Evolutionary conservation across 2,113 vertebrate species (phyloP).

Genomic region (Phylloscopus trochilus): DNA sequence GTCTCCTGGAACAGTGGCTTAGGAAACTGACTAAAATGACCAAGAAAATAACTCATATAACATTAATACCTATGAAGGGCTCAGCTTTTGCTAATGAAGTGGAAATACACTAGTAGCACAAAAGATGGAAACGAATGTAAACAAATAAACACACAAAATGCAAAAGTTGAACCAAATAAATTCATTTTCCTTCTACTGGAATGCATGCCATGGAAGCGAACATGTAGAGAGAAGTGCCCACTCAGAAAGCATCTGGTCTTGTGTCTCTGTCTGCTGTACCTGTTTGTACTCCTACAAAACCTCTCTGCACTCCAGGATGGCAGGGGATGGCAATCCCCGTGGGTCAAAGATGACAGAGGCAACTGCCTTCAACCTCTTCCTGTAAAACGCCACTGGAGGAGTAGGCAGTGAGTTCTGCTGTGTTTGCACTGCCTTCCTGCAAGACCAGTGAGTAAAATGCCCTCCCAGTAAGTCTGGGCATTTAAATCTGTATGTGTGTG

Average conservation of each 20-base stretch:
- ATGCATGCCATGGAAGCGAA: neutral
- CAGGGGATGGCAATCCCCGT: neutral
- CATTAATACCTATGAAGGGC: neutral
- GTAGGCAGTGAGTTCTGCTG: neutral
- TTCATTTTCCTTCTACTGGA: neutral
- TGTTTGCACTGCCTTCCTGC: neutral
- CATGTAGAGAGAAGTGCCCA: neutral
- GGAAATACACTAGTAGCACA: neutral
- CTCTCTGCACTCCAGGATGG: neutral
- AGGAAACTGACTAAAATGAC: neutral
- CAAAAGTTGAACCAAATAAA: neutral
- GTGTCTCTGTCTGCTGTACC: rapidly evolving
- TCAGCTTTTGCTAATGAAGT: neutral
- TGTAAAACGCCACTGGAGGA: neutral
- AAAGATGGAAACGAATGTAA: neutral
- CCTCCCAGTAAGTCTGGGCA: neutral
- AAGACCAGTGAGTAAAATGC: neutral
- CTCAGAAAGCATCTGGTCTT: neutral
- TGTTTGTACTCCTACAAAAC: neutral
- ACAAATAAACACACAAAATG: neutral
- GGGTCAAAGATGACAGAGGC: neutral
- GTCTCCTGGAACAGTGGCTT: neutral
- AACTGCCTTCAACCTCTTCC: neutral
- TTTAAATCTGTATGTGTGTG: neutral
- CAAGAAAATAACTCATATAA: neutral